These are phyloP conservation scores for Cotesia chilonis DNA, from an alignment of 1,140 invertebrate genomes.

Conservation along the genomic window DNA sequence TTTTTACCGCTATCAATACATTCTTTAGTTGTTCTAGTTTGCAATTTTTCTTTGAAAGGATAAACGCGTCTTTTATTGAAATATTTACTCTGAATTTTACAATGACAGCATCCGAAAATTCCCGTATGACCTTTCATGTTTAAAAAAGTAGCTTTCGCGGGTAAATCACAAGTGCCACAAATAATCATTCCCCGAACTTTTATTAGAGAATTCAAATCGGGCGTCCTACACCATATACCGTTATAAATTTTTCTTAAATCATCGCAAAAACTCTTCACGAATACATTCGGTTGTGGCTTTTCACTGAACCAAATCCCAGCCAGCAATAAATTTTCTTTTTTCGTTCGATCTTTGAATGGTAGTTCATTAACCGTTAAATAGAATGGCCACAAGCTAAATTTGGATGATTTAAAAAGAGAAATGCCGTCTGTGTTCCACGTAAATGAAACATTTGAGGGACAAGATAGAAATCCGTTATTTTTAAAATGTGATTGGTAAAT, in stretches of 20 bases:
- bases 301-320: background rate
- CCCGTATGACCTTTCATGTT: slow-evolving; percentile 5
- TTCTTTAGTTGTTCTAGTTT: slow-evolving; percentile 2
- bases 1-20: background rate
- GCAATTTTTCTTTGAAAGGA: background rate
- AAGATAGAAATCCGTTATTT: slow-evolving; percentile 6
- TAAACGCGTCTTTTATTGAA: background rate
- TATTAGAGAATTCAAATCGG: background rate
- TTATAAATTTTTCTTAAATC: background rate
- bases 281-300: background rate
- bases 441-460: slow-evolving; percentile 21
- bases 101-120: background rate
- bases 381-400: slow-evolving; percentile 20
- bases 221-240: background rate
- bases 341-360: background rate
- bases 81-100: slow-evolving; percentile 14
- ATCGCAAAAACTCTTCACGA: background rate
- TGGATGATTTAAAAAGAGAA: slow-evolving; percentile 9
- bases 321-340: background rate
- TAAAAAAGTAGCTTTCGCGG: slow-evolving; percentile 6
- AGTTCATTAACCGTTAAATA: slow-evolving; percentile 24
- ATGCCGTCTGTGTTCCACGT: background rate
- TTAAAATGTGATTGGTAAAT: slow-evolving; percentile 8
- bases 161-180: slow-evolving; percentile 15
- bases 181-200: background rate